Conservation (phyloP, 2,888 invertebrate species). For the Drosophila macrothrix region DNA sequence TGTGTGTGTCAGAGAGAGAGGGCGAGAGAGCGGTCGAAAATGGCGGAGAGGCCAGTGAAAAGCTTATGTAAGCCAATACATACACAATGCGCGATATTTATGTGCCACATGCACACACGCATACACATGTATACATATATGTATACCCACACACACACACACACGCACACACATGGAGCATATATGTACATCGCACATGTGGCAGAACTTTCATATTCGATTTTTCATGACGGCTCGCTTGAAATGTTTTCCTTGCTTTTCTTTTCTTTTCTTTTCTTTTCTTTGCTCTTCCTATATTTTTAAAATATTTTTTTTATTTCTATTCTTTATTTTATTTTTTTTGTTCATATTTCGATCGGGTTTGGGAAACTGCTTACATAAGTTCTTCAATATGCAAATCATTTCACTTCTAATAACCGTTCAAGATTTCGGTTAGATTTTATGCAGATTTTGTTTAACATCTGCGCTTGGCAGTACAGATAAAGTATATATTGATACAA, state of each 20-base stretch:
- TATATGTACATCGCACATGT: conserved; percentile 44
- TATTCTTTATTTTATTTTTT: not conserved
- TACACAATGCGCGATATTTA: conserved; percentile 72
- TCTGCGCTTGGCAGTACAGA: not conserved
- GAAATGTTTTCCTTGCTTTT: conserved; percentile 43
- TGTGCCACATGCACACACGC: conserved; percentile 41
- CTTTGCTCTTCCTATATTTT: not conserved
- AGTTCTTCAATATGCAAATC: conserved; percentile 45
- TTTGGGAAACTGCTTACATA: conserved; percentile 44
- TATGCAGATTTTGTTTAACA: conserved; percentile 2
- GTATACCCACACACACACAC: conserved; percentile 24
- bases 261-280: conserved; percentile 20
- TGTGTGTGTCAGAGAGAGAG: conserved; percentile 9
- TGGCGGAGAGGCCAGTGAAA: conserved; percentile 62
- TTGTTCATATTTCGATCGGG: conserved; percentile 14
- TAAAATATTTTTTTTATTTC: not conserved
- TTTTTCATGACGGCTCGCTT: conserved; percentile 63
- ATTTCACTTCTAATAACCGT: conserved; percentile 46
- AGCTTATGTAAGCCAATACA: conserved; percentile 82
- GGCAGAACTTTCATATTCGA: conserved; percentile 70
- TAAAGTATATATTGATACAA: not conserved
- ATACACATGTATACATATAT: conserved; percentile 6
- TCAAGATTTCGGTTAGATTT: conserved; percentile 20
- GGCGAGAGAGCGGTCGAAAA: conserved; percentile 50
- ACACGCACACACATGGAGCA: conserved; percentile 18